Evolutionary conservation across 1,140 invertebrate genomes (phyloP).

Genomic region (Mizuhopecten yessoensis): DNA sequence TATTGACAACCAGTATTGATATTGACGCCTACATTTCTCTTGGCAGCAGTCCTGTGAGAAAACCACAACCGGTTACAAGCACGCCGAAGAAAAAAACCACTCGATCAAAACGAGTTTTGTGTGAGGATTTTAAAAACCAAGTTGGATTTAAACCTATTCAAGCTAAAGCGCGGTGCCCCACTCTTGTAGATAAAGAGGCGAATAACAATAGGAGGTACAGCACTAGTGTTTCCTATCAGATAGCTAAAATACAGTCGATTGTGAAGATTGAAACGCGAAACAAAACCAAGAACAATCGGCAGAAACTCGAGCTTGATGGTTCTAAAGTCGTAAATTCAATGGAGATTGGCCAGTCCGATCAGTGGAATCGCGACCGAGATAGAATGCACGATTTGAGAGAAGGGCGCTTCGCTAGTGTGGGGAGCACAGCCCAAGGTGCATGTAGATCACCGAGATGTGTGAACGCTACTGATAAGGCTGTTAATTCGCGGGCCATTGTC

Average conservation of each 20-base stretch:
- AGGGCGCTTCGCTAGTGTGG: background rate
- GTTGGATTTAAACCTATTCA: constrained; percentile 27
- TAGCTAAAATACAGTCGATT: constrained; percentile 18
- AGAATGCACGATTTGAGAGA: constrained; percentile 29
- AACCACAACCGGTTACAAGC: background rate
- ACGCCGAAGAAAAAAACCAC: background rate
- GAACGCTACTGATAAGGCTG: constrained; percentile 6
- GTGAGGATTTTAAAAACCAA: constrained; percentile 38
- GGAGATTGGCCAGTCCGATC: background rate
- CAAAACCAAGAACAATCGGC: background rate
- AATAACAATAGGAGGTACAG: background rate
- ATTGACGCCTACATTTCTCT: constrained; percentile 54
- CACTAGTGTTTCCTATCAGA: constrained; percentile 4
- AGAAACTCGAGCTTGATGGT: constrained; percentile 13
- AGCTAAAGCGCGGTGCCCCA: background rate
- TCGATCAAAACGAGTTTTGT: constrained; percentile 16
- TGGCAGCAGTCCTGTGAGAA: background rate
- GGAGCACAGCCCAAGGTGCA: background rate
- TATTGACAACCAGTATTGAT: constrained; percentile 54
- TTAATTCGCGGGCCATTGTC: background rate
- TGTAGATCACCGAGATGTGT: background rate
- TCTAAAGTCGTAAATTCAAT: background rate
- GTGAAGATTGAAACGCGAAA: background rate
- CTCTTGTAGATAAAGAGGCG: background rate
- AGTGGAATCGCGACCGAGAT: background rate